Evolutionary conservation across 2,113 vertebrate genomes (phyloP), one percentile per base, ranked within the genome.

Genomic region (Lycaon pictus): DNA sequence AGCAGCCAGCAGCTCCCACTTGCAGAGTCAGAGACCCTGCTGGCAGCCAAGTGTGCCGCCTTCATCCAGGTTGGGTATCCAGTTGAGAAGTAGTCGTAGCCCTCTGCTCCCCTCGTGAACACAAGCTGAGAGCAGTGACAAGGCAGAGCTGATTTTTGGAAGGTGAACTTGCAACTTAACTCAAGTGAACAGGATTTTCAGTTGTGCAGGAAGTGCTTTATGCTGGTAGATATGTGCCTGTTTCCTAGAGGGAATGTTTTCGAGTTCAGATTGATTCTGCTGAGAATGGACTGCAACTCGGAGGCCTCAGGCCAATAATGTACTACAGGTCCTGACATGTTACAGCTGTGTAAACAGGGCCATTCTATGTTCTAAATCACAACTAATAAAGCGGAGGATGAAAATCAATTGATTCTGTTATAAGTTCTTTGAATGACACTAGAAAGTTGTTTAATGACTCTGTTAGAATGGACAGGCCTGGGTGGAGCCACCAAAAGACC

Each of bases 251-350:
- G 98, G 98, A 98, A 97, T 96, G 96, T 98, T 98, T 98, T 98
- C 98, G 96, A 97, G 98, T 97, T 98, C 96, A 95, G 98, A 98
- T 98, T 98, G 98, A 98, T 98, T 98, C 98, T 98, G 98, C 86
- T 76, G 93, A 98, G 98, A 98, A 98, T 53, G 98, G 98, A 97
- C 97, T 85, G 98, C 94, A 95, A 97, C 94, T 95, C 81, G n/a
- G 95, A 98, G 98, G 97, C 98, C 81, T 92, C 93, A 25, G 98
- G 98, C 98, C 98, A 99, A 97, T 98, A 98, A 98, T 69, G 25
- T 97, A 86, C 94, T 97, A 91, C 98, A 98, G 98, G 98, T 98
- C 98, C 97, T 98, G 98, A 98, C 99, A 98, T 98, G 98, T 98
- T 98, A 96, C 98, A 98, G 98, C 98, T 98, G 98, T 98, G 98